A percentile compares a stretch with the other conserved stretches of the same genome.
Conservation (phyloP, 2,797 vertebrate genomes). For the Catamblyrhynchus diadema region DNA sequence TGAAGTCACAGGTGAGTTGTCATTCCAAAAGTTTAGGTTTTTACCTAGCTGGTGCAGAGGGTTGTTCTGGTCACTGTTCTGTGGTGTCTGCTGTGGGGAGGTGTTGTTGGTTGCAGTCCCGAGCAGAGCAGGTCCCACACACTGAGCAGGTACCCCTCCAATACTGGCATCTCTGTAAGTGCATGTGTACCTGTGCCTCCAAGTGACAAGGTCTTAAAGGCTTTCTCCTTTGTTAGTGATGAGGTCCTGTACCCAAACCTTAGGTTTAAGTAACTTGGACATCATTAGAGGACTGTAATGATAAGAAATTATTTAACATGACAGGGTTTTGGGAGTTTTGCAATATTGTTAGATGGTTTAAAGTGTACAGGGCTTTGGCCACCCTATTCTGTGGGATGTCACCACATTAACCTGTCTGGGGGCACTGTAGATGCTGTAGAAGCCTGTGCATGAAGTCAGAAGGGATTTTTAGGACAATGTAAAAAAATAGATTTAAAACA, state of each 20-base stretch:
- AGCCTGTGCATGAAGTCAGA: neutral
- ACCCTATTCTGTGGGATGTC: neutral
- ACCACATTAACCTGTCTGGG: neutral
- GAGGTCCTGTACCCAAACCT: neutral
- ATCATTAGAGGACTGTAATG: neutral
- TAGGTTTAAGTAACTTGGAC: neutral
- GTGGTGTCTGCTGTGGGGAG: neutral
- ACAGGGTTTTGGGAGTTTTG: neutral
- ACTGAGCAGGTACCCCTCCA: neutral
- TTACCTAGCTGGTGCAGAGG: neutral
- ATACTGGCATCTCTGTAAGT: neutral
- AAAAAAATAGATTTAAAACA: neutral
- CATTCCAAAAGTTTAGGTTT: neutral
- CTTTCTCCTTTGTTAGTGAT: neutral
- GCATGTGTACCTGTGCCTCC: neutral
- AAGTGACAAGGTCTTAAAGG: neutral
- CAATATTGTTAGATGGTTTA: neutral
- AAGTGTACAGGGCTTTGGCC: neutral
- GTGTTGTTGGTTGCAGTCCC: neutral
- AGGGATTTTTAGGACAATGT: neutral
- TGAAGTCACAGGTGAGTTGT: neutral
- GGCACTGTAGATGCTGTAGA: neutral
- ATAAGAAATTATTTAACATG: neutral
- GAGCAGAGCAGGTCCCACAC: neutral
- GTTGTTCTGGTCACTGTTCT: neutral